These are phyloP conservation scores for Portunus trituberculatus DNA, from an alignment of 1,140 invertebrate genomes.

Conservation along the genomic window DNA sequence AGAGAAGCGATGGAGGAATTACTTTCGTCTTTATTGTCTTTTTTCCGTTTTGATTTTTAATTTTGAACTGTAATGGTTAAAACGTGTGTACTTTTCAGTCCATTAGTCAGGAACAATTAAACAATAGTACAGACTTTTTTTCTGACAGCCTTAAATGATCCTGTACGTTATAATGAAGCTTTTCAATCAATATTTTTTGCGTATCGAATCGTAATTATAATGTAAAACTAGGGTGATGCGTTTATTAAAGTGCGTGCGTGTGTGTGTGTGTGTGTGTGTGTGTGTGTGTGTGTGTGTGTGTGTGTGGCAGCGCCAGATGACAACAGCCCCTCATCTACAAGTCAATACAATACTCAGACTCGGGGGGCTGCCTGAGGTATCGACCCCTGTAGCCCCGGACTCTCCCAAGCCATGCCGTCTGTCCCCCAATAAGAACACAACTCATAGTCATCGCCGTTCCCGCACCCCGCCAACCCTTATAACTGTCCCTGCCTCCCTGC, in stretches of 20 bases:
- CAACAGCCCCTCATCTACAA: conserved; percentile 70
- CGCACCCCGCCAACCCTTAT: no score
- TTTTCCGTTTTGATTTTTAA: not conserved
- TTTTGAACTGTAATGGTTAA: not conserved
- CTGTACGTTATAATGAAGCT: no score
- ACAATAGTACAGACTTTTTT: not conserved
- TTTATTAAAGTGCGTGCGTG: not conserved
- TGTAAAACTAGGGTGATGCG: not conserved
- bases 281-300: conserved; percentile 54
- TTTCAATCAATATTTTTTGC: not conserved
- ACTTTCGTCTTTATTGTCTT: not conserved
- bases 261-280: conserved; percentile 47
- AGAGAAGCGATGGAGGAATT: not conserved
- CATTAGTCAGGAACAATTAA: not conserved
- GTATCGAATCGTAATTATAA: no score
- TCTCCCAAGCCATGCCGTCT: not conserved
- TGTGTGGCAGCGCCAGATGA: conserved; percentile 41
- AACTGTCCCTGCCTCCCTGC: no score
- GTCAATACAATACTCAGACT: conserved; percentile 63
- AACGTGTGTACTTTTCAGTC: not conserved
- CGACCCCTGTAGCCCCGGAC: not conserved
- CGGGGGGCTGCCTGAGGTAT: not conserved
- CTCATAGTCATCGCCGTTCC: no score
- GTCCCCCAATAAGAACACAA: no score
- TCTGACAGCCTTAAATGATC: no score